Base-by-base conservation (phyloP, 2,797 vertebrate genomes). In the Cygnus olor region DNA sequence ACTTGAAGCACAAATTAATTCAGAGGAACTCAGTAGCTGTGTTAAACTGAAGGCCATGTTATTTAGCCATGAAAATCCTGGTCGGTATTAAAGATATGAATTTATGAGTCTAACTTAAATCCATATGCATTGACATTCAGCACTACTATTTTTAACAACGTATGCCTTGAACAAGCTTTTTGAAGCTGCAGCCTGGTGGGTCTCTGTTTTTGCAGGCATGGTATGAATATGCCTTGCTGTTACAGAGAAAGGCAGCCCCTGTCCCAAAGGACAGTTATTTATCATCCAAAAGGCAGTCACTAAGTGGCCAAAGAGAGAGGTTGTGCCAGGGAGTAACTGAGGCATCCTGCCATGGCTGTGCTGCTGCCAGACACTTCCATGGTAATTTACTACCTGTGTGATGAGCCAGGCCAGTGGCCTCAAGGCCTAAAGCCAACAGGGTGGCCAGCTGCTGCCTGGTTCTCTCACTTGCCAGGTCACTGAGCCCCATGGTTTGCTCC, bases 1-100 rank as follows among this genome's bases (percentile, higher is more conserved):
- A 93, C 70, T 70, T 49, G 70, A 93, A 87, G 70, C 73, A 73
- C 60, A 65, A 87, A 87, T 87, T 80, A 87, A 76, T 91, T 91
- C 73, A 44, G 54, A 25, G 40, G 45, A 89, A 89, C 54, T 72
- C 72, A 53, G 60, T 68, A 40, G 66, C 61, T 76, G 34, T 40
- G 54, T 82, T 77, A 80, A 90, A 89, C 28, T 53, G 76, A n/a
- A 88, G 64, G 60, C 56, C 44, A 19, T 25, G 24, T 42, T 83
- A 77, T 68, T 86, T 86, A 77, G 78, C 63, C n/a, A 40, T 5
- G 17, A n/a, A 83, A 65, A 42, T 53, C 54, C 61, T 90, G 49
- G 5, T 10, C 21, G 28, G 27, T 85, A 68, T 63, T 88, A 88
- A 76, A 85, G 65, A 63, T 34, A 32, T 1, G 0, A 45, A 40